phyloP scores from a whole-genome alignment of 2,113 vertebrate genomes.

The Rhipidura dahli region DNA sequence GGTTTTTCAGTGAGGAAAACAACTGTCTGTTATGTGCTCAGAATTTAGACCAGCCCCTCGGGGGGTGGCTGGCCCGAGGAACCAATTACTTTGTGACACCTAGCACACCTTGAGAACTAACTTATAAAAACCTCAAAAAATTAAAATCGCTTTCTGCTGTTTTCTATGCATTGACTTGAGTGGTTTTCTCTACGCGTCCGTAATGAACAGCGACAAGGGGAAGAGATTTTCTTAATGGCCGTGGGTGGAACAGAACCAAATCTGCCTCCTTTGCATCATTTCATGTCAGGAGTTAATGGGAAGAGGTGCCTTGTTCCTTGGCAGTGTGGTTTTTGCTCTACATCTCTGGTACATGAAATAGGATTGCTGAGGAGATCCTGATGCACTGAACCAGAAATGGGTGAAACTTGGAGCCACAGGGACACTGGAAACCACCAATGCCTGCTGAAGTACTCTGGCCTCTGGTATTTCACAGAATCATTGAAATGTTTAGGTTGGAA shows the following conservation, averaged over 20 bases:
- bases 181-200: too few species aligned
- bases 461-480: background rate
- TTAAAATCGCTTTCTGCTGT: too few species aligned
- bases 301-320: background rate
- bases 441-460: background rate
- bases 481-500: background rate
- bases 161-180: too few species aligned
- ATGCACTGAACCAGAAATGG: background rate
- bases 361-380: background rate
- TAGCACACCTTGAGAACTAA: too few species aligned
- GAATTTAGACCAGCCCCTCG: too few species aligned
- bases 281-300: background rate
- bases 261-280: background rate
- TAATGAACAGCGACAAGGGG: too few species aligned
- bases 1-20: too few species aligned
- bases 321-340: background rate
- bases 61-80: too few species aligned
- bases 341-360: background rate
- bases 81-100: too few species aligned
- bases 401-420: background rate
- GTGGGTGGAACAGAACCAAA: background rate
- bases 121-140: too few species aligned
- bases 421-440: background rate
- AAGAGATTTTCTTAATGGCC: fast-evolving
- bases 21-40: too few species aligned